phyloP scores from a whole-genome alignment of 2,113 vertebrate genomes.

The Chitala chitala region DNA sequence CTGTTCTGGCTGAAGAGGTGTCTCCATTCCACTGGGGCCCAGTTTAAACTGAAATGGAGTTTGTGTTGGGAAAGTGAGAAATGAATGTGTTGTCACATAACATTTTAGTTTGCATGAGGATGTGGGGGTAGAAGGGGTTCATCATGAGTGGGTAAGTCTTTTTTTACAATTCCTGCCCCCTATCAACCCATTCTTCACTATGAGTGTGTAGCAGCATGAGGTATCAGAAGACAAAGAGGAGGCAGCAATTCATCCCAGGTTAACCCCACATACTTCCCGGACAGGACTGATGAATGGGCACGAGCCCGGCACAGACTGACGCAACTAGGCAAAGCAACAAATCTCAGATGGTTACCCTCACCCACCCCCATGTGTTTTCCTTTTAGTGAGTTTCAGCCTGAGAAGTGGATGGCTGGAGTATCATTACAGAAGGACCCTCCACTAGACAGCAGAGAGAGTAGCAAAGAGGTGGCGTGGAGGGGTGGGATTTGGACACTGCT shows the following conservation, averaged over 20 bases:
- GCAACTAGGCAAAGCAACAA: neutral
- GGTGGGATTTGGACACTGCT: neutral
- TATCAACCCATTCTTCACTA: neutral
- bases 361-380: neutral
- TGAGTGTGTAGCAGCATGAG: neutral
- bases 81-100: too few species aligned
- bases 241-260: neutral
- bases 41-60: neutral
- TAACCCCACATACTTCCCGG: neutral
- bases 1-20: slow-evolving; percentile 40
- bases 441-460: slow-evolving; percentile 41
- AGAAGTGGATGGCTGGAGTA: neutral
- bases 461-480: slow-evolving; percentile 28
- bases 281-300: neutral
- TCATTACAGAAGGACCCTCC: slow-evolving; percentile 32
- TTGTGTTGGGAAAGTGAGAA: too few species aligned
- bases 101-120: neutral
- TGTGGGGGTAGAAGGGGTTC: neutral
- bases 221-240: neutral
- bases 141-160: neutral
- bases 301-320: too few species aligned
- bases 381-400: neutral
- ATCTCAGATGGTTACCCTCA: neutral
- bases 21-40: slow-evolving; percentile 37
- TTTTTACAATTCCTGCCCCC: neutral